These are phyloP conservation scores for Saccostrea cuccullata DNA, from an alignment of 1,140 invertebrate species.

Conservation along the genomic window DNA sequence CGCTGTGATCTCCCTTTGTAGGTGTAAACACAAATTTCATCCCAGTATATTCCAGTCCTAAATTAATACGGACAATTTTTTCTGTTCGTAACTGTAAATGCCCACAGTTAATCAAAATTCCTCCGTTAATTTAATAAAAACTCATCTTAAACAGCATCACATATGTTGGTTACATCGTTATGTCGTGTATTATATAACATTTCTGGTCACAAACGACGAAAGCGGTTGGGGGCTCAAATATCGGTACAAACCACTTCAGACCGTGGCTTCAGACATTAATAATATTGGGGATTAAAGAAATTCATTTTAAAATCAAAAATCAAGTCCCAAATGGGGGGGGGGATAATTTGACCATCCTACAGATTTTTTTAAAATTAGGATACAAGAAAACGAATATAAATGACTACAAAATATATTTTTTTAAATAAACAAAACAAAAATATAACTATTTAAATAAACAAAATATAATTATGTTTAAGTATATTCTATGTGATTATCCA, in stretches of 20 bases:
- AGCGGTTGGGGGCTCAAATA: no score
- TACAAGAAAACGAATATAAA: no score
- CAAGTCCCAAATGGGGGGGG: neutral
- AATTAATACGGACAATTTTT: neutral
- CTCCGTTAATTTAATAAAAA: neutral
- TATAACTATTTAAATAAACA: no score
- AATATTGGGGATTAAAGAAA: neutral
- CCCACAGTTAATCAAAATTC: neutral
- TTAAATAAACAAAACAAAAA: no score
- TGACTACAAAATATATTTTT: no score
- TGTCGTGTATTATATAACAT: neutral
- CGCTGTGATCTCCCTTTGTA: neutral
- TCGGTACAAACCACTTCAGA: no score
- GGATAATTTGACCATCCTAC: no score
- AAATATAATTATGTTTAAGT: no score
- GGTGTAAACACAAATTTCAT: constrained; percentile 14
- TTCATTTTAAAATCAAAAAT: neutral
- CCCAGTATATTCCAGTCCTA: neutral
- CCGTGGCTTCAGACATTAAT: neutral
- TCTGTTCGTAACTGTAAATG: neutral
- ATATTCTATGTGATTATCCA: no score
- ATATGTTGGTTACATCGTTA: neutral
- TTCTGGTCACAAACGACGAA: no score
- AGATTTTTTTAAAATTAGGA: no score
- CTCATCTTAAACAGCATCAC: neutral